Conservation (phyloP, 2,113 vertebrate genomes). For the Butorides virescens region DNA sequence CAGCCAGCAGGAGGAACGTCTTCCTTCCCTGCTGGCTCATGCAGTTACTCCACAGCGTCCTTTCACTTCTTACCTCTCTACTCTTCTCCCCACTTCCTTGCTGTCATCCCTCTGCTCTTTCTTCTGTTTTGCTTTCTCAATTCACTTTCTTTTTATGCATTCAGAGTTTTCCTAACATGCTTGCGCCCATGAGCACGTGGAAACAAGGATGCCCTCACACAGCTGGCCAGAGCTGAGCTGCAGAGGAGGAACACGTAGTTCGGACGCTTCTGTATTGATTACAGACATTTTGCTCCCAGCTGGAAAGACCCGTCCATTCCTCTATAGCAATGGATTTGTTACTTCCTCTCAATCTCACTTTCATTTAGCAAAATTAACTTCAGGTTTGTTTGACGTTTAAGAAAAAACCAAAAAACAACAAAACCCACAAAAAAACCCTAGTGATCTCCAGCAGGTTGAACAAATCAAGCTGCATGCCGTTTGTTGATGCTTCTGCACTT, state of each 20-base stretch:
- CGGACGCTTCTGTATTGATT: accelerated
- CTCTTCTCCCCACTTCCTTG: not conserved
- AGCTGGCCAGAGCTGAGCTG: not conserved
- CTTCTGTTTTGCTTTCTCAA: not conserved
- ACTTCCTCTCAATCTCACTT: not conserved
- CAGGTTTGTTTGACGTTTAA: not conserved
- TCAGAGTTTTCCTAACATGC: not conserved
- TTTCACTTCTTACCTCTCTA: not conserved
- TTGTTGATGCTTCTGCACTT: not conserved
- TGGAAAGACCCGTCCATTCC: not conserved
- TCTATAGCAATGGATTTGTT: not conserved
- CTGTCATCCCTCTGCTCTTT: not conserved
- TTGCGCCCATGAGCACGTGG: not conserved
- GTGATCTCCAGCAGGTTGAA: not conserved
- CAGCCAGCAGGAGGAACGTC: not conserved
- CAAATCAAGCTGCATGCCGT: not conserved
- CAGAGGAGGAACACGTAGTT: not conserved
- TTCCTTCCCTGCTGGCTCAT: not conserved
- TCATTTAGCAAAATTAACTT: not conserved
- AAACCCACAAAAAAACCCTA: not conserved
- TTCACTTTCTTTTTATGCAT: not conserved
- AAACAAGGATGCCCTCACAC: not conserved
- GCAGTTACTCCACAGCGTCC: not conserved
- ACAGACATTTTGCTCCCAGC: not conserved
- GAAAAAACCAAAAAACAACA: not conserved